Conservation (phyloP, 2,797 vertebrate species). For the Pachyuromys duprasi region DNA sequence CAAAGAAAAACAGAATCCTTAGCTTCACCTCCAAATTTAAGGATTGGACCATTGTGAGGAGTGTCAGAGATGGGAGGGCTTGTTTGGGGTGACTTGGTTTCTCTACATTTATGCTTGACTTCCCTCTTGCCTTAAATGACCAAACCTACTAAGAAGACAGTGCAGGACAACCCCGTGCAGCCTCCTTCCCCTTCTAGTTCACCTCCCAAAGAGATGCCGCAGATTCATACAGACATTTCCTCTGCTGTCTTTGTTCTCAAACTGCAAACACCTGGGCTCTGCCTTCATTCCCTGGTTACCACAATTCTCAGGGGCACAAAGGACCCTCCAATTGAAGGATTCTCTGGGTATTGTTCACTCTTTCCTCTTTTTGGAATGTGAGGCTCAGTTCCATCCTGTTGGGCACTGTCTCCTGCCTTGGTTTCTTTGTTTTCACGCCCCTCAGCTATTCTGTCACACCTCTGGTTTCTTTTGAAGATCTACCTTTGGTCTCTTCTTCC, state of each 20-base stretch:
- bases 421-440: not conserved
- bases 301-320: not conserved
- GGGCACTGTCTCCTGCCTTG: not conserved
- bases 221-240: not conserved
- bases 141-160: not conserved
- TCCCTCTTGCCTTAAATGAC: not conserved
- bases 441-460: not conserved
- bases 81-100: not conserved
- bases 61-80: not conserved
- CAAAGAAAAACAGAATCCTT: not conserved
- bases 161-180: too few relatives aligned
- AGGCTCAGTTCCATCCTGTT: not conserved
- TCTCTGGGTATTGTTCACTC: not conserved
- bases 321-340: not conserved
- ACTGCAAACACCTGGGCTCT: not conserved
- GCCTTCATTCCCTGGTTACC: not conserved
- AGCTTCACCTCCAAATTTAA: not conserved
- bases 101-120: not conserved
- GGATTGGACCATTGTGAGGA: not conserved
- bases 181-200: not conserved
- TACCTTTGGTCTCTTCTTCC: not conserved
- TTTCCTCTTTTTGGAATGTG: not conserved
- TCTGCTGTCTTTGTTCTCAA: not conserved
- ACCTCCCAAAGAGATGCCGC: not conserved
- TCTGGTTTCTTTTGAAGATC: not conserved